These are phyloP conservation scores for Hippocampus zosterae DNA, from an alignment of 2,113 vertebrate species.

Conservation along the genomic window DNA sequence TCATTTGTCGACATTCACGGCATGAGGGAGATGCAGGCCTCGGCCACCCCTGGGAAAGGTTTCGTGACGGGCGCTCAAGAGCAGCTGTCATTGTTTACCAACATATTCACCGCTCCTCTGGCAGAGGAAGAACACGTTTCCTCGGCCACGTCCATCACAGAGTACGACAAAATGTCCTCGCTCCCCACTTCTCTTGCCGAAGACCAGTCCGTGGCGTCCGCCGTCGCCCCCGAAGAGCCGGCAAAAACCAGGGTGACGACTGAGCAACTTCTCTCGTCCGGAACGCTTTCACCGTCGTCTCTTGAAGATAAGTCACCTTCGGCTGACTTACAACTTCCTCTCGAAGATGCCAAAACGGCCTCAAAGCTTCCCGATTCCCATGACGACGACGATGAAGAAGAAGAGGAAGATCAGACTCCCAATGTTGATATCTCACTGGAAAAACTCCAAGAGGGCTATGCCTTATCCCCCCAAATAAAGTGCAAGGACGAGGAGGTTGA, in stretches of 20 bases:
- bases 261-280: conserved; percentile 85
- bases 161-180: conserved; percentile 93
- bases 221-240: conserved; percentile 84
- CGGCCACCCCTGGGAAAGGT: conserved; percentile 69
- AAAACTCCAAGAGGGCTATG: conserved; percentile 77
- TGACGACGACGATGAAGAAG: conserved; percentile 70
- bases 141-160: conserved; percentile 95
- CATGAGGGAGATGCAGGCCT: conserved; percentile 72
- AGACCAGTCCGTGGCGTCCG: conserved; percentile 87
- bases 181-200: conserved; percentile 92
- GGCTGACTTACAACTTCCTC: conserved; percentile 77
- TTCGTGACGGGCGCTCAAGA: conserved; percentile 74
- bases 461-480: conserved; percentile 53
- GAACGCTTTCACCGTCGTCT: conserved; percentile 90
- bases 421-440: conserved; percentile 76
- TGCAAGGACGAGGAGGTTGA: conserved; percentile 42
- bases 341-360: conserved; percentile 67
- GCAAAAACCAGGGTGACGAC: conserved; percentile 78
- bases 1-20: conserved; percentile 83
- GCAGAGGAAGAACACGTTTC: conserved; percentile 97
- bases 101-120: conserved; percentile 89
- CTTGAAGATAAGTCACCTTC: conserved; percentile 91
- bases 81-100: conserved; percentile 81
- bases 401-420: conserved; percentile 77
- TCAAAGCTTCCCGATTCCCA: conserved; percentile 51